Percentiles rank a stretch among this genome's conserved stretches.
Evolutionary conservation across 2,113 vertebrate species (phyloP).

Genomic region (Hippoglossus stenolepis): DNA sequence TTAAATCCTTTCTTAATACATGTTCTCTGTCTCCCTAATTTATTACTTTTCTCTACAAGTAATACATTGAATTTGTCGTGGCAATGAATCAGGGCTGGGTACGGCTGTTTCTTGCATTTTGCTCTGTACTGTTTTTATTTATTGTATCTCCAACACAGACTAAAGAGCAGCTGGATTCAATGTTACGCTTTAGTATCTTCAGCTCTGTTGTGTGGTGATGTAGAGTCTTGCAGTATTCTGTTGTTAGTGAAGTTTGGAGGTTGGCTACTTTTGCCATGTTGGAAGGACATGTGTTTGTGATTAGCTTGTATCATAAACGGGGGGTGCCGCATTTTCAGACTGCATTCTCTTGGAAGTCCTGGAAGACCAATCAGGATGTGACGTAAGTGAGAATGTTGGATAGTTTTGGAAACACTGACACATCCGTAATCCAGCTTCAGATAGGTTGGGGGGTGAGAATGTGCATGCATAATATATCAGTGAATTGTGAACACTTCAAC

Average conservation of each 20-base stretch:
- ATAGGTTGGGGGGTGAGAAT: too few relatives aligned
- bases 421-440: too few relatives aligned
- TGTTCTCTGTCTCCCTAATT: background rate
- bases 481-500: too few relatives aligned
- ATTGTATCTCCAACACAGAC: background rate
- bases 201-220: background rate
- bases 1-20: background rate
- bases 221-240: background rate
- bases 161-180: background rate
- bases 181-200: too few relatives aligned
- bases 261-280: background rate
- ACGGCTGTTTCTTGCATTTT: background rate
- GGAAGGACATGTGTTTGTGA: background rate
- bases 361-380: background rate
- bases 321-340: background rate
- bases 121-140: background rate
- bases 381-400: background rate
- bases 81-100: background rate
- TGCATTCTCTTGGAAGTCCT: background rate
- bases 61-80: background rate
- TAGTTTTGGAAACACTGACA: too few relatives aligned
- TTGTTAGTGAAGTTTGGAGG: background rate
- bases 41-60: background rate
- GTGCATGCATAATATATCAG: too few relatives aligned
- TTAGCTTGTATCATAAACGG: background rate